phyloP scores from a whole-genome alignment of 2,797 vertebrate genomes.

The Sebastes glaucus region DNA sequence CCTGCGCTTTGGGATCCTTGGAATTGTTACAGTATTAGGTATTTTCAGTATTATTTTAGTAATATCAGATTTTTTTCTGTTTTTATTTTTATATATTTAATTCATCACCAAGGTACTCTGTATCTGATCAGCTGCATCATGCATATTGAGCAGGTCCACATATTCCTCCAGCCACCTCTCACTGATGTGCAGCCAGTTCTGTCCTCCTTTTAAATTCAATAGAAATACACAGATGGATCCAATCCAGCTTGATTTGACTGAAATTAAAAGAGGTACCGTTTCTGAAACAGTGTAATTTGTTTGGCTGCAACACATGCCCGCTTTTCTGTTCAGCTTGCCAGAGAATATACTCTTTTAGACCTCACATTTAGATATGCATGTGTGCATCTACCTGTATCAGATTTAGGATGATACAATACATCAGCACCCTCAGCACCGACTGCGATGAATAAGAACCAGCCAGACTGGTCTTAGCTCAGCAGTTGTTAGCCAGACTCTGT shows the following conservation, averaged over 20 bases:
- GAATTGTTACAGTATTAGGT: neutral
- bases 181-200: conserved; percentile 12
- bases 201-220: conserved; percentile 26
- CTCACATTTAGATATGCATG: conserved; percentile 11
- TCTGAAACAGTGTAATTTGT: conserved; percentile 44
- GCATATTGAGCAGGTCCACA: conserved; percentile 12
- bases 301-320: conserved; percentile 44
- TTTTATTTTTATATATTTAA: neutral
- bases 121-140: neutral
- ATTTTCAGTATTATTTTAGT: neutral
- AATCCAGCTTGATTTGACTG: conserved; percentile 26
- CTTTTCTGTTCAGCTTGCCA: conserved; percentile 50
- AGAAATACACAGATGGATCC: conserved; percentile 16
- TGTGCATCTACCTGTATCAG: conserved; percentile 19
- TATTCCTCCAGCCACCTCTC: conserved; percentile 4
- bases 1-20: neutral
- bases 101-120: neutral
- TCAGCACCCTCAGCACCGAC: neutral
- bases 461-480: conserved; percentile 21
- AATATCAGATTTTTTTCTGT: neutral
- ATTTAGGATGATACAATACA: conserved; percentile 7
- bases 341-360: conserved; percentile 25
- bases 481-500: conserved; percentile 24
- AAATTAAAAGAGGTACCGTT: conserved; percentile 6
- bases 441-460: conserved; percentile 22